These are phyloP conservation scores for Aethes cnicana DNA, from an alignment of 2,888 invertebrate genomes.

Conservation along the genomic window DNA sequence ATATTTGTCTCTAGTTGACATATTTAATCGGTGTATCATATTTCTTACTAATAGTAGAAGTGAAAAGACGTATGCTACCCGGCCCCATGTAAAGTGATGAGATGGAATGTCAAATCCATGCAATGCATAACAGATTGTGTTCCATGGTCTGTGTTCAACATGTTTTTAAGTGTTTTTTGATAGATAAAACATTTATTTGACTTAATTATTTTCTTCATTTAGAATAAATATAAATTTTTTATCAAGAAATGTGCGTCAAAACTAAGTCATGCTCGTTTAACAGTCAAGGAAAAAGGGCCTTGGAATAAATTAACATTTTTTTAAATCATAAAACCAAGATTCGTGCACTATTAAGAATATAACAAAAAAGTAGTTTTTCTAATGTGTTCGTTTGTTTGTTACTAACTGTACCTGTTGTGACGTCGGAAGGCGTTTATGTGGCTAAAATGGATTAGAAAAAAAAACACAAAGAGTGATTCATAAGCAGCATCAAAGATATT, in stretches of 20 bases:
- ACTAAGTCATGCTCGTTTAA: constrained; percentile 2
- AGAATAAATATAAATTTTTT: too few relatives aligned
- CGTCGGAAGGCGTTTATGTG: constrained; percentile 51
- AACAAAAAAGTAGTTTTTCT: constrained; percentile 1
- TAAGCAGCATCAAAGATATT: constrained; percentile 55
- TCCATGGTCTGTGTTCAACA: not conserved
- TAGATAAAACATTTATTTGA: too few relatives aligned
- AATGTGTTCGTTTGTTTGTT: constrained; percentile 13
- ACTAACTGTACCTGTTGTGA: constrained; percentile 41
- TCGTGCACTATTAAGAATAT: not conserved
- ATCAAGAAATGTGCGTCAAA: too few relatives aligned
- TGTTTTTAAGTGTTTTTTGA: not conserved
- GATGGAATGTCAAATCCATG: constrained; percentile 11
- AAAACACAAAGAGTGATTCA: constrained; percentile 47
- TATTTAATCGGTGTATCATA: too few relatives aligned
- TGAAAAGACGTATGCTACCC: not conserved
- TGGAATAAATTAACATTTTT: not conserved
- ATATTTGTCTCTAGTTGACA: too few relatives aligned
- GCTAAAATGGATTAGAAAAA: constrained; percentile 44
- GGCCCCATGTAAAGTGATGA: not conserved
- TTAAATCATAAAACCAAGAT: constrained; percentile 1
- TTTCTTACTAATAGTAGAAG: too few relatives aligned
- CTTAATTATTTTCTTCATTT: too few relatives aligned
- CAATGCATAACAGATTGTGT: constrained; percentile 17
- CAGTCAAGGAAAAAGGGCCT: not conserved